Percentiles rank a stretch among this genome's conserved stretches.
Conservation (phyloP, 2,888 invertebrate genomes). For the Mesorhabditis belari region DNA sequence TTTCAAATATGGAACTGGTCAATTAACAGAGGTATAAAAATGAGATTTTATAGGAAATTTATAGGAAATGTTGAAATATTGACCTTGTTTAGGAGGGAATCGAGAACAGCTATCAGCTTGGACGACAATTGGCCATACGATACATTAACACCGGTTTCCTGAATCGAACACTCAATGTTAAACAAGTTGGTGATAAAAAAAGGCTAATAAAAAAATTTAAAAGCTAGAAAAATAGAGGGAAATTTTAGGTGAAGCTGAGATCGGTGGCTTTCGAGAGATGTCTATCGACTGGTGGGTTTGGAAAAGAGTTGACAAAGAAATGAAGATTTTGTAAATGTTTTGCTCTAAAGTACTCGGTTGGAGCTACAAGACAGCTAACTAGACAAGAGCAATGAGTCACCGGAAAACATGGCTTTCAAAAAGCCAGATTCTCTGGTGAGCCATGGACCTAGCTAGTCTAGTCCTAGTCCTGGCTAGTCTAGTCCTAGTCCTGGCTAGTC, state of each 20-base stretch:
- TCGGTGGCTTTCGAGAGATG: not conserved
- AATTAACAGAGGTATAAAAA: not conserved
- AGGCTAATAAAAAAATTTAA: not conserved
- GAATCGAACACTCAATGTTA: not conserved
- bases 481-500: too few species aligned
- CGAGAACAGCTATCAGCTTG: not conserved
- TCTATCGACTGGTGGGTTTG: not conserved
- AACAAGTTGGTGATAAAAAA: not conserved
- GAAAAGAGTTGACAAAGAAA: not conserved
- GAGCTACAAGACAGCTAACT: too few species aligned
- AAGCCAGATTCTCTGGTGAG: too few species aligned
- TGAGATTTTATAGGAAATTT: too few species aligned
- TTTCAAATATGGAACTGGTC: not conserved
- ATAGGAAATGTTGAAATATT: too few species aligned
- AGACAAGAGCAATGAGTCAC: too few species aligned
- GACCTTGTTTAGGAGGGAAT: not conserved
- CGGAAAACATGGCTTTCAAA: too few species aligned
- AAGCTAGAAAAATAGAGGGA: not conserved
- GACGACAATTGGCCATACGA: not conserved
- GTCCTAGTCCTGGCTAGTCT: too few species aligned
- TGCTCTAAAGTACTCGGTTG: too few species aligned
- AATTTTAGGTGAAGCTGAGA: not conserved
- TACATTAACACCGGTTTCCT: not conserved
- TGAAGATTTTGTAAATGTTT: too few species aligned
- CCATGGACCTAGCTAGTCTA: too few species aligned